Evolutionary conservation across 2,797 vertebrate genomes (phyloP).

Genomic region (Bovichtus diacanthus): DNA sequence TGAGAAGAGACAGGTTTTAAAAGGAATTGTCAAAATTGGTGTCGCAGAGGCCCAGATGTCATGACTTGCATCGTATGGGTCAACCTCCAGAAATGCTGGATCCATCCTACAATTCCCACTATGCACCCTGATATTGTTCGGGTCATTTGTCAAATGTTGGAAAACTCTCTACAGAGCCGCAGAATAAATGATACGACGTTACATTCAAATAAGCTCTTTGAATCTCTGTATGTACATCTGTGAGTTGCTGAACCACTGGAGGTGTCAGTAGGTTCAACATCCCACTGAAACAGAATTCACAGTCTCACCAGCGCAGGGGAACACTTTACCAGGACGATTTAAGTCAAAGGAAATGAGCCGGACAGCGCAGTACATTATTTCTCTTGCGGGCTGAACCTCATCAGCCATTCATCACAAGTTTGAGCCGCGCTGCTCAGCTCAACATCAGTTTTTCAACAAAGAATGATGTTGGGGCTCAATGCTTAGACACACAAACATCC

Average conservation of each 20-base stretch:
- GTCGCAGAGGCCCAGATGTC: background rate
- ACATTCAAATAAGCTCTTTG: background rate
- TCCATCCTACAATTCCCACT: background rate
- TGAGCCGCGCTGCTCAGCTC: constrained; percentile 30
- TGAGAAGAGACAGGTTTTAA: background rate
- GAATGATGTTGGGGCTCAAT: constrained; percentile 49
- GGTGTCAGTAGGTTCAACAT: constrained; percentile 21
- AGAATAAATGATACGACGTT: background rate
- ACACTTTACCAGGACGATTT: constrained; percentile 50
- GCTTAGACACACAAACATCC: constrained; percentile 73
- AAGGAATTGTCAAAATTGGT: background rate
- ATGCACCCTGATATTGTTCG: background rate
- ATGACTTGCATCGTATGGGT: background rate
- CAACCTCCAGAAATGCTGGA: too few relatives aligned
- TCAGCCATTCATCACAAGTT: constrained; percentile 61
- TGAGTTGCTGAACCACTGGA: background rate
- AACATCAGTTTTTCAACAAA: constrained; percentile 46
- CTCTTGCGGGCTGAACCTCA: constrained; percentile 56
- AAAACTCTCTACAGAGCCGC: background rate
- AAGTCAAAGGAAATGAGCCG: constrained; percentile 71
- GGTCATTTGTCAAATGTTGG: background rate
- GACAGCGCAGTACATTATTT: constrained; percentile 56
- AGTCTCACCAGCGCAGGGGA: constrained; percentile 32
- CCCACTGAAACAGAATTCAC: constrained; percentile 34
- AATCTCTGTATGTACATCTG: background rate